Evolutionary conservation across 2,888 invertebrate species (phyloP), one percentile per base, ranked within the genome.

Genomic region (Trachelus stipa): DNA sequence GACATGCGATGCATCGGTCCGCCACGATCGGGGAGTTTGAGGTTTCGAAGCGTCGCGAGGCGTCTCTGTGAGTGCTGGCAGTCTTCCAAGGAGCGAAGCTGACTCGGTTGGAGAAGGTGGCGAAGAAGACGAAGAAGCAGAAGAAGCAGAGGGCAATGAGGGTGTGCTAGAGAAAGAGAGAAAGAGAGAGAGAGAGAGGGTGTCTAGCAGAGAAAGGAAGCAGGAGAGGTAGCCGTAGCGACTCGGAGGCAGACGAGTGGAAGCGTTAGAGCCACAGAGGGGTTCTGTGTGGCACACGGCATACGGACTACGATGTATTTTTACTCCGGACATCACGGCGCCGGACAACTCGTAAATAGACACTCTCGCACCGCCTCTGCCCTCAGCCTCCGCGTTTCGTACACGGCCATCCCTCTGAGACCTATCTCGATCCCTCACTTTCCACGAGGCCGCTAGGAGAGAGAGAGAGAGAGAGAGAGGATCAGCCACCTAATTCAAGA

Each of bases 291-390:
- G 73, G n/a, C 37, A 35, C 40, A 37, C 81, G 77, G 79, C 76
- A 85, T 87, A 88, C 86, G 87, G 86, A 89, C 86, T 86, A 87
- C 87, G 87, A 85, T 89, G 88, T 91, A 91, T 91, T 91, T 91
- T 91, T 91, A 91, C 91, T 88, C 90, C 88, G 91, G 91, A 91
- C 91, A 90, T 90, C 89, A 87, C 90, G 91, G 91, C 91, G 91
- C 91, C 91, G 91, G 90, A 91, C 91, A 91, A 90, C 90, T 90
- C 91, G 90, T 90, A 91, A 91, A 91, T 91, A 91, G 91, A 90
- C 87, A 88, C 88, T 87, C 89, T 73, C 73, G 73, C 33, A 35
- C 73, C 73, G 35, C 73, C 40, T 33, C 73, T 35, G 73, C 73
- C 31, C 71, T 33, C 73, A 15, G 73, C 73, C 73, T 35, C 73